These are phyloP conservation scores for Corvus moneduloides DNA, from an alignment of 2,113 vertebrate genomes.

Conservation along the genomic window DNA sequence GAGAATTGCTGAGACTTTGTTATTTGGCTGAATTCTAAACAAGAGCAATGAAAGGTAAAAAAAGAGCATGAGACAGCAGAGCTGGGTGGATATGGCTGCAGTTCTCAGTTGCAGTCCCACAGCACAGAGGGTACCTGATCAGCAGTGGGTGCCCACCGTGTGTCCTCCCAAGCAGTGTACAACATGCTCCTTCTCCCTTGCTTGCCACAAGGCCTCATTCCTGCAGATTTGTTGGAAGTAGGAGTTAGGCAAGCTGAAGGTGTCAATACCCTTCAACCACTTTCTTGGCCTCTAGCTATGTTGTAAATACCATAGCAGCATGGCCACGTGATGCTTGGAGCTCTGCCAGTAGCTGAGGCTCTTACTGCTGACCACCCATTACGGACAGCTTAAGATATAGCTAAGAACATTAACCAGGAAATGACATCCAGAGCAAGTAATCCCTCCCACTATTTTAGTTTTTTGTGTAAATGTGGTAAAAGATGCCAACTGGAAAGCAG, in stretches of 20 bases:
- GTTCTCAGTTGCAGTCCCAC: not conserved
- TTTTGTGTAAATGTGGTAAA: not conserved
- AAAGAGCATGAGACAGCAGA: not conserved
- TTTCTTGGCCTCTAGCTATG: not conserved
- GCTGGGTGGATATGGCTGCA: not conserved
- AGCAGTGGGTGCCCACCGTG: rapidly evolving
- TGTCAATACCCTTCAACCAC: not conserved
- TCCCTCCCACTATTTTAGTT: not conserved
- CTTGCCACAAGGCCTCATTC: not conserved
- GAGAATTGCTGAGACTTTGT: not conserved
- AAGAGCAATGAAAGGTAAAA: not conserved
- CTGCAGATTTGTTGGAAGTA: not conserved
- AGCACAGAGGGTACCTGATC: not conserved
- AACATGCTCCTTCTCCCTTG: not conserved
- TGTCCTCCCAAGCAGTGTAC: not conserved
- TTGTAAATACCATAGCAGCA: not conserved
- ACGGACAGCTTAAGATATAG: not conserved
- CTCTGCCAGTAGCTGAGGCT: not conserved
- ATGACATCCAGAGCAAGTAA: not conserved
- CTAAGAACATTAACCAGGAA: not conserved
- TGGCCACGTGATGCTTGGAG: not conserved
- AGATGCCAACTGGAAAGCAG: not conserved
- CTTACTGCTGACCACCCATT: not conserved
- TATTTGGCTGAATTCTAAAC: not conserved
- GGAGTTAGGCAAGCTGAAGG: not conserved